Evolutionary conservation across 2,797 vertebrate genomes (phyloP), one percentile per base, ranked within the genome.

Genomic region (Mallotus villosus): DNA sequence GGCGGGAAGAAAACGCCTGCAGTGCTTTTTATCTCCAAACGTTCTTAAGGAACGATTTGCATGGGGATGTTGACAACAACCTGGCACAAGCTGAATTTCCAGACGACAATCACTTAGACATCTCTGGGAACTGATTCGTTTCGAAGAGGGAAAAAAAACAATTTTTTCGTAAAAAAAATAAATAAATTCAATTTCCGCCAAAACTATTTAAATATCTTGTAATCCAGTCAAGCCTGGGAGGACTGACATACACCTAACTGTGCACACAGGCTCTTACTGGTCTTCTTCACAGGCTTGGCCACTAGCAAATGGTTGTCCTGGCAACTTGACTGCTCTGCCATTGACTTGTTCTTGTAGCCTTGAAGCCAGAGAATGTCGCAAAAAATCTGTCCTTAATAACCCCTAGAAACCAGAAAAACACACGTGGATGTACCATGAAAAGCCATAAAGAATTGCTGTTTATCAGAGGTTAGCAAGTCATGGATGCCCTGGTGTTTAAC

Each of bases 21-120:
- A 22, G n/a, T 37, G 65, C 53, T 59, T 72, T 76, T 73, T 70
- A 69, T 73, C 66, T 49, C 9, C 55, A 17, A 29, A 22, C 3
- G 12, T 37, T 72, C 24, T 72, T 68, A 19, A n/a, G 46, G 59
- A 59, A 41, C n/a, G 34, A n/a, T 9, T 41, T 21, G 34, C 32
- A 22, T 64, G 63, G 63, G 62, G 63, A 24, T 24, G 63, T 64
- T 46, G n/a, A 14, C 11, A n/a, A 24, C 34, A 64, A 3, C 8
- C n/a, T 11, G n/a, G 17, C 62, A 63, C 32, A n/a, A 6, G 32
- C 21, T n/a, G 22, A 64, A 41, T 24, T 6, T n/a, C 17, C 51
- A 24, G 11, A 55, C 21, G 19, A 37, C 21, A 34, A 25, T 46
- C 9, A 12, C 41, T 46, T 46, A 3, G 41, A 46, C 41, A 46